phyloP scores from a whole-genome alignment of 2,113 vertebrate species.

The Lipophrys pholis region DNA sequence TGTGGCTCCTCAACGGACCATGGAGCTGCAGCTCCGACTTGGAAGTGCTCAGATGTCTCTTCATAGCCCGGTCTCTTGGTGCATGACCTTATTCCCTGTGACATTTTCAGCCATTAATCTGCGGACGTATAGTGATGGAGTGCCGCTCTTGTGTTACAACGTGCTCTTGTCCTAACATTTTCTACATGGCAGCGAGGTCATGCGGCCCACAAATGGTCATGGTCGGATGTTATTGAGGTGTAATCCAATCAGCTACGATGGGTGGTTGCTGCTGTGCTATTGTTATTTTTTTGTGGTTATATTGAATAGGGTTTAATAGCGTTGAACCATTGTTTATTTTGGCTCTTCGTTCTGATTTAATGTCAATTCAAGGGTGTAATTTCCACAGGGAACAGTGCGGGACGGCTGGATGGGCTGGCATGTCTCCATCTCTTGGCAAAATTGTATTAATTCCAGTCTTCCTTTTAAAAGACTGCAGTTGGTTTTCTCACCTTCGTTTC shows the following conservation, averaged over 20 bases:
- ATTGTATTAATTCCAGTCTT: too few relatives aligned
- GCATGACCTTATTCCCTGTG: slow-evolving; percentile 81
- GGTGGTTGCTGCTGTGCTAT: slow-evolving; percentile 19
- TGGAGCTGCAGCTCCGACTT: slow-evolving; percentile 61
- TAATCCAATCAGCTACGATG: slow-evolving; percentile 50
- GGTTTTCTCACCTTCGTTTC: neutral
- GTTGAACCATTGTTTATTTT: neutral
- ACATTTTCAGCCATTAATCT: slow-evolving; percentile 84
- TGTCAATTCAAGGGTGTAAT: neutral
- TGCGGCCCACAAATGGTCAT: slow-evolving; percentile 36
- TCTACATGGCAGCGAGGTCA: slow-evolving; percentile 62
- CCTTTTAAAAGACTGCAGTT: too few relatives aligned
- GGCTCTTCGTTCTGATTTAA: neutral
- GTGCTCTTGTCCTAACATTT: slow-evolving; percentile 71
- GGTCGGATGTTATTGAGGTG: slow-evolving; percentile 47
- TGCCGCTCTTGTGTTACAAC: slow-evolving; percentile 69
- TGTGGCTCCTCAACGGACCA: slow-evolving; percentile 67
- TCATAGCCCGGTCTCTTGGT: slow-evolving; percentile 75
- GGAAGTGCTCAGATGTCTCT: slow-evolving; percentile 72
- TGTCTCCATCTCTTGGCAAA: neutral
- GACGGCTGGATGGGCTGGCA: neutral
- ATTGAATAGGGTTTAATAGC: neutral
- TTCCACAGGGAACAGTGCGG: neutral
- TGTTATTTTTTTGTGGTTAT: slow-evolving; percentile 21
- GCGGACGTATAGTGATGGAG: slow-evolving; percentile 77